Evolutionary conservation across 2,113 vertebrate species (phyloP).

Genomic region (Maccullochella peelii): DNA sequence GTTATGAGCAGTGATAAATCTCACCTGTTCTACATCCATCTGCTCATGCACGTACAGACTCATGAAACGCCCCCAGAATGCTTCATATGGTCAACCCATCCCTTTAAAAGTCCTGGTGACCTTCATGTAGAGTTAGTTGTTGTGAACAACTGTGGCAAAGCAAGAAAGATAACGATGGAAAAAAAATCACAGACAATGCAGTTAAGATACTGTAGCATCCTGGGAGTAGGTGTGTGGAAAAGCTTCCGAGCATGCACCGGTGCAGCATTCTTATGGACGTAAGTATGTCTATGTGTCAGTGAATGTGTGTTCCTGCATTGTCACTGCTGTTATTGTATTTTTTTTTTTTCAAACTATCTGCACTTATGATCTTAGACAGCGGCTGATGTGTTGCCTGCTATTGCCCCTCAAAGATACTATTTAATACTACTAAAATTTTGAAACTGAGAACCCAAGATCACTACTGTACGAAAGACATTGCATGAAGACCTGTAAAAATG

Average conservation of each 20-base stretch:
- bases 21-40: background rate
- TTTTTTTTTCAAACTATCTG: background rate
- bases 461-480: too few relatives aligned
- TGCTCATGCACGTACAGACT: too few relatives aligned
- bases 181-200: background rate
- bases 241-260: background rate
- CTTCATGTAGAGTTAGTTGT: background rate
- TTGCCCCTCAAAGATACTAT: background rate
- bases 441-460: background rate
- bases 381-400: too few relatives aligned
- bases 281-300: background rate
- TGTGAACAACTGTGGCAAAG: background rate
- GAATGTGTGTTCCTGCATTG: background rate
- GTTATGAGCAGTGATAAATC: background rate
- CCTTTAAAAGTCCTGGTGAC: background rate
- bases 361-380: background rate
- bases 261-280: background rate
- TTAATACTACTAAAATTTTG: background rate
- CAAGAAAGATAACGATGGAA: background rate
- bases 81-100: background rate
- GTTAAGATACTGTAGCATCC: too few relatives aligned
- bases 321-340: background rate
- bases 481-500: too few relatives aligned
- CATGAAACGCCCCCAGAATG: background rate
- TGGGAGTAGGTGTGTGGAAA: too few relatives aligned